Conservation (phyloP, 2,113 vertebrate genomes). For the Syngnathoides biaculeatus region DNA sequence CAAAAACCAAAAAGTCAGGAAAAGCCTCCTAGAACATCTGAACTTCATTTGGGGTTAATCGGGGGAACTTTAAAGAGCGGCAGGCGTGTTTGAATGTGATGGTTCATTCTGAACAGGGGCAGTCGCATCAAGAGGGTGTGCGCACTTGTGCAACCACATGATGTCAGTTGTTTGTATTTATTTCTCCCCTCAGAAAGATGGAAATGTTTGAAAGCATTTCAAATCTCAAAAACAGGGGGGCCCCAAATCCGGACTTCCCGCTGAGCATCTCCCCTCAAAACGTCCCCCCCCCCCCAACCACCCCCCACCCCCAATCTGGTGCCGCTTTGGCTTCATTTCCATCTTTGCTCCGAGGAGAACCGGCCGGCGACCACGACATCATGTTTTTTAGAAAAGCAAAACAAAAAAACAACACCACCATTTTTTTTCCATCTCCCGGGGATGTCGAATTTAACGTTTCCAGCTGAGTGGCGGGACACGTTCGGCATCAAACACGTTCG, state of each 20-base stretch:
- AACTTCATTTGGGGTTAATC: too few relatives aligned
- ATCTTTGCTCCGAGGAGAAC: background rate
- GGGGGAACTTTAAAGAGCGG: too few relatives aligned
- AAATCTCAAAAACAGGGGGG: background rate
- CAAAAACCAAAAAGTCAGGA: too few relatives aligned
- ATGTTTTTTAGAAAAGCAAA: background rate
- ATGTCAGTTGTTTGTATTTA: too few relatives aligned
- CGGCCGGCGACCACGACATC: background rate
- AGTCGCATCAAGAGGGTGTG: too few relatives aligned
- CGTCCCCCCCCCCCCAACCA: too few relatives aligned
- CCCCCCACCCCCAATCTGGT: background rate
- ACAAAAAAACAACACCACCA: background rate
- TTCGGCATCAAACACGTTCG: slow-evolving; percentile 9
- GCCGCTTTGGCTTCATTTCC: background rate
- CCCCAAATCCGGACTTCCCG: background rate
- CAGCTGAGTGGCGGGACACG: slow-evolving; percentile 9
- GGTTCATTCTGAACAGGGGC: too few relatives aligned
- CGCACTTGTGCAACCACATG: too few relatives aligned
- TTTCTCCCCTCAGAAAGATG: too few relatives aligned
- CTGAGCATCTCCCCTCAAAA: background rate
- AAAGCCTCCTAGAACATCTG: too few relatives aligned
- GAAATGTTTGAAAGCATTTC: background rate
- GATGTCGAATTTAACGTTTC: slow-evolving; percentile 1
- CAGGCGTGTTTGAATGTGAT: too few relatives aligned
- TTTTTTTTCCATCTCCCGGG: background rate